Evolutionary conservation across 1,140 invertebrate species (phyloP), one percentile per base, ranked within the genome.

Genomic region (Odontomachus brunneus): DNA sequence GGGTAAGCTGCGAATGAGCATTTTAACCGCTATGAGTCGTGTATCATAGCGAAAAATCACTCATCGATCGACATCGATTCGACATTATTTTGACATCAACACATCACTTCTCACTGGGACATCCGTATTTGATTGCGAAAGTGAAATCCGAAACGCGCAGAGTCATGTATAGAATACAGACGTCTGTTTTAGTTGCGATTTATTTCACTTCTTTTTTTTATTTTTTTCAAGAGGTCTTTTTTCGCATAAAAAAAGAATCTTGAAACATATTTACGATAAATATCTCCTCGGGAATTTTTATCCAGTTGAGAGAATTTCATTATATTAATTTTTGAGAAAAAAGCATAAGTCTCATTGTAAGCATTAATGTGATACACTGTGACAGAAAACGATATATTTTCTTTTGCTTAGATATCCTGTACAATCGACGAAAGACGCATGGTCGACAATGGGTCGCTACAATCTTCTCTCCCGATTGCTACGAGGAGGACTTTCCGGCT

Each of bases 401-500:
- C 9, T 7, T 69, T 14, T 80, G 33, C n/a, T 59, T 29, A 80
- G 75, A 57, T 48, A 59, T 80, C 65, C 75, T 14, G 22, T 84
- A 33, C 59, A 88, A 53, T 29, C 88, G 4, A 84, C 89, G 1
- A 66, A 85, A n/a, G 87, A 89, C 53, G 76, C 88, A 11, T 91
- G 84, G 89, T 82, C 67, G 38, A 92, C 91, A 2, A 69, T 76
- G n/a, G 91, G 91, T 22, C 84, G 87, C 15, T 93, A 93, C 63
- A 91, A 88, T 60, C 88, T 93, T 65, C 84, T 86, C 3, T 90
- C 90, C 17, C 87, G 93, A 26, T 72, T 90, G 19, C 84, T 93
- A 9, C 83, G 88, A 55, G 93, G 92, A 55, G 93, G 93, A 38
- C 83, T 90, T 3, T 90, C 92, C 22, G 91, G 92, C 59, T 92